Evolutionary conservation across 2,113 vertebrate genomes (phyloP).

Genomic region (Alaudala cheleensis): DNA sequence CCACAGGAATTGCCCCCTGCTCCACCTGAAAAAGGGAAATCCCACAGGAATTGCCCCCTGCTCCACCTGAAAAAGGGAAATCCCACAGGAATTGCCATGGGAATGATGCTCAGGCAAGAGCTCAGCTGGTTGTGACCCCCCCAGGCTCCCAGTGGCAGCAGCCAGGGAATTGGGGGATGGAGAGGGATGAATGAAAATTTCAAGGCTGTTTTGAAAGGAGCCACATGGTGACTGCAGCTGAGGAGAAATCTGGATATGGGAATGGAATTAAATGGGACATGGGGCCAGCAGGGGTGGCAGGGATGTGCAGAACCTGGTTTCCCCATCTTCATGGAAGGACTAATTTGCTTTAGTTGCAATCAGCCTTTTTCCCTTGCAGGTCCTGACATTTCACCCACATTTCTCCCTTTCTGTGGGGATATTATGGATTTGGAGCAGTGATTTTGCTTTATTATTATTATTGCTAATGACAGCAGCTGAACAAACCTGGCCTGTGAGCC

Average conservation of each 20-base stretch:
- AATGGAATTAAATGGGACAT: neutral
- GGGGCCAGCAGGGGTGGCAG: neutral
- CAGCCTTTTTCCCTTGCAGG: neutral
- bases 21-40: too few species aligned
- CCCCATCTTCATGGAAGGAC: neutral
- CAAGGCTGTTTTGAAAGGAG: neutral
- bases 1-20: too few species aligned
- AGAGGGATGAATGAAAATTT: neutral
- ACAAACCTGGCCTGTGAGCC: neutral
- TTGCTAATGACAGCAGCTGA: neutral
- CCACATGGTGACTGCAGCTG: neutral
- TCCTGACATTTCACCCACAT: neutral
- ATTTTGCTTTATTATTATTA: neutral
- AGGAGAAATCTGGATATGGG: neutral
- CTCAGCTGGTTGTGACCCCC: neutral
- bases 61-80: neutral
- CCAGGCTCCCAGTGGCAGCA: neutral
- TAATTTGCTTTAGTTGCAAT: constrained; percentile 28
- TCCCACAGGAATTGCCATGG: neutral
- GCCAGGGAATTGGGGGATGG: neutral
- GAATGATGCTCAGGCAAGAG: neutral
- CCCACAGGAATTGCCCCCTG: too few species aligned
- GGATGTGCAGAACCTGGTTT: neutral
- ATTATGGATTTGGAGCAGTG: neutral
- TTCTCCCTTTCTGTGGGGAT: neutral